Percentiles rank a stretch among this genome's conserved stretches.
Evolutionary conservation across 2,888 invertebrate genomes (phyloP).

Genomic region (Entomobrya proxima): DNA sequence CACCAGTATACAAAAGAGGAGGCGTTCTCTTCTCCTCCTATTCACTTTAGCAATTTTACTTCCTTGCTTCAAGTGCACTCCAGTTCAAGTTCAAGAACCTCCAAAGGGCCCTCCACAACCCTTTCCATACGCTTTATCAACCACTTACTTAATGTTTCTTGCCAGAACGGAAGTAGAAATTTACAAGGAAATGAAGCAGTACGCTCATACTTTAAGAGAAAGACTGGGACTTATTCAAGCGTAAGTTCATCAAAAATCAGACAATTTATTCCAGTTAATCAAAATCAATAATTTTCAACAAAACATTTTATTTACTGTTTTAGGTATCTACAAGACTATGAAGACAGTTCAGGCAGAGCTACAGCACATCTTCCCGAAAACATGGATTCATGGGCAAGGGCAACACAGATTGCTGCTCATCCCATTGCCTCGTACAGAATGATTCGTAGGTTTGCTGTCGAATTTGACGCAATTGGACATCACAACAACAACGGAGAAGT

Average conservation of each 20-base stretch:
- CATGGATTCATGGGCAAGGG: too few species aligned
- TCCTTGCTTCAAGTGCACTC: too few species aligned
- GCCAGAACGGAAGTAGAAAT: constrained; percentile 71
- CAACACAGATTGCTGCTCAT: too few species aligned
- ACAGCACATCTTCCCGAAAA: too few species aligned
- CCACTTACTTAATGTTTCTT: constrained; percentile 73
- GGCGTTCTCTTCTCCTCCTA: too few species aligned
- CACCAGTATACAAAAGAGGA: too few species aligned
- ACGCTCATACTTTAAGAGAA: constrained; percentile 70
- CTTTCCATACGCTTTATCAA: constrained; percentile 73
- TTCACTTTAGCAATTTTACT: too few species aligned
- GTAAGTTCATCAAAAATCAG: constrained; percentile 52
- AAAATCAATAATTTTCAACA: not conserved
- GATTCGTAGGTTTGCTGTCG: not conserved
- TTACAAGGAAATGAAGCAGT: constrained; percentile 70
- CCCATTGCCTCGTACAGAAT: too few species aligned
- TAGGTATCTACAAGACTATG: too few species aligned
- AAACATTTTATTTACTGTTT: not conserved
- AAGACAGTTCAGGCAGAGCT: too few species aligned
- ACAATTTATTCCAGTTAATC: too few species aligned
- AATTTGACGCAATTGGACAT: constrained; percentile 38
- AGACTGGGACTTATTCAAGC: constrained; percentile 70
- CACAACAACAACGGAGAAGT: constrained; percentile 65
- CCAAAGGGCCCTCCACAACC: constrained; percentile 63
- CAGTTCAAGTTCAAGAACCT: constrained; percentile 52